Evolutionary conservation across 1,140 invertebrate species (phyloP).

Genomic region (Caenorhabditis remanei): DNA sequence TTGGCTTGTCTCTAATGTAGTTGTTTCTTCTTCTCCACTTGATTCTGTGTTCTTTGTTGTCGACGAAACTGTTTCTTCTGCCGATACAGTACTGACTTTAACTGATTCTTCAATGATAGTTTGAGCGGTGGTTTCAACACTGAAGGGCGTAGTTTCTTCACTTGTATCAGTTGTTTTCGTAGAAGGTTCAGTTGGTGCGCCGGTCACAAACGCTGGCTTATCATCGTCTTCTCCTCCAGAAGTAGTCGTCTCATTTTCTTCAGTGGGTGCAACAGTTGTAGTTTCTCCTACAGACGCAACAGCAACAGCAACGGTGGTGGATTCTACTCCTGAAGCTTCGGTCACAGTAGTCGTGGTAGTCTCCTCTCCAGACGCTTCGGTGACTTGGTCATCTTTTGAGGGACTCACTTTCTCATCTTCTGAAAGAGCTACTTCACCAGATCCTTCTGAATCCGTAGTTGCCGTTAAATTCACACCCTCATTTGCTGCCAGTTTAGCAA

Average conservation of each 20-base stretch:
- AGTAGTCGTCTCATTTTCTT: constrained; percentile 21
- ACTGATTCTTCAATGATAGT: neutral
- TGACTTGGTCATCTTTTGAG: no score
- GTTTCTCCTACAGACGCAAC: no score
- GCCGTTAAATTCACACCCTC: neutral
- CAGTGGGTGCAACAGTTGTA: neutral
- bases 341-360: no score
- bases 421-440: neutral
- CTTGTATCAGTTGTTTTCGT: constrained; percentile 31
- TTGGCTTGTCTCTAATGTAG: neutral
- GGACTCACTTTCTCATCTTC: constrained; percentile 28
- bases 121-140: constrained; percentile 5
- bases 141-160: constrained; percentile 24
- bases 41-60: neutral
- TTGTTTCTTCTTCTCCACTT: constrained; percentile 50
- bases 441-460: neutral
- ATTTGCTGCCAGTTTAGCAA: constrained; percentile 21
- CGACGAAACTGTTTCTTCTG: constrained; percentile 10
- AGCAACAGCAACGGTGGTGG: no score
- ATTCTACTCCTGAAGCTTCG: no score
- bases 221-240: neutral
- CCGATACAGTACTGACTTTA: constrained; percentile 23
- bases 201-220: constrained; percentile 23
- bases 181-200: neutral
- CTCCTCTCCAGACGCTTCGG: no score